phyloP scores from a whole-genome alignment of 2,888 invertebrate species.

The Frankliniella intonsa region DNA sequence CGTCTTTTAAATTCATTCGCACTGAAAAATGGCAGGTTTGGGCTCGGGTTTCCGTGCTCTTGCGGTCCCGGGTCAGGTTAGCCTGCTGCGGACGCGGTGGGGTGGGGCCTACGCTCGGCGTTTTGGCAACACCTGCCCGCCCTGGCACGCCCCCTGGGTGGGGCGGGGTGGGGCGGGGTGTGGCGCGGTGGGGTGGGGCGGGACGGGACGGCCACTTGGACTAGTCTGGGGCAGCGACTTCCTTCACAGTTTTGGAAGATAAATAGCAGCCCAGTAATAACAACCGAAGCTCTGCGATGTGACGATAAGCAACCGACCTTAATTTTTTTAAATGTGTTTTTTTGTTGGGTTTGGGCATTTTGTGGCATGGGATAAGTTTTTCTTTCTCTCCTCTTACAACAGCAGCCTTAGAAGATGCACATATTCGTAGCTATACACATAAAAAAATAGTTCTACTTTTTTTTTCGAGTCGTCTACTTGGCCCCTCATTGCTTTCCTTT shows the following conservation, averaged over 20 bases:
- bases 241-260: not conserved
- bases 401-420: too few relatives aligned
- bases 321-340: too few relatives aligned
- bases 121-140: not conserved
- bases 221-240: not conserved
- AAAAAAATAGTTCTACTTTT: too few relatives aligned
- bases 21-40: not conserved
- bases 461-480: too few relatives aligned
- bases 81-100: not conserved
- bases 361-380: too few relatives aligned
- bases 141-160: not conserved
- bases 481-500: too few relatives aligned
- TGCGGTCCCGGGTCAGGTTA: not conserved
- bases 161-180: not conserved
- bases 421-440: too few relatives aligned
- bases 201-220: not conserved
- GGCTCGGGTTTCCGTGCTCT: not conserved
- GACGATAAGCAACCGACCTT: not conserved
- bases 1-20: conserved; percentile 3
- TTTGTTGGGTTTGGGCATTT: too few relatives aligned
- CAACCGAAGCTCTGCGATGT: not conserved
- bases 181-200: not conserved
- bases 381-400: too few relatives aligned
- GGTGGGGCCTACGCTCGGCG: too few relatives aligned
- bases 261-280: not conserved